Conservation (phyloP, 35 echinoderm and acorn worm species). For the Antedon bifida region DNA sequence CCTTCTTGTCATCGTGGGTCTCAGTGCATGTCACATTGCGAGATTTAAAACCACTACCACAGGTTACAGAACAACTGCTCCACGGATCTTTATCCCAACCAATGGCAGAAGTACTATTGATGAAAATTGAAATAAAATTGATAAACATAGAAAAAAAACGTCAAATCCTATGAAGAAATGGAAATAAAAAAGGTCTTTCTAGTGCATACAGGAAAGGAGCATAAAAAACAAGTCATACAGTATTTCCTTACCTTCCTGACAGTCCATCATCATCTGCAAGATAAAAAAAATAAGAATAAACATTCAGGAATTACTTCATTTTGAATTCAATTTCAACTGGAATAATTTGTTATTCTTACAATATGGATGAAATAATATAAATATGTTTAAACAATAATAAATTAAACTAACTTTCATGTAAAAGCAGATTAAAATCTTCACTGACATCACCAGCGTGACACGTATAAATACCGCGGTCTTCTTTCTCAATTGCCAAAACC, state of each 20-base stretch:
- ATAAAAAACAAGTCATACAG: too few relatives aligned
- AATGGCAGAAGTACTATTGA: not conserved
- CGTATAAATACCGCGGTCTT: not conserved
- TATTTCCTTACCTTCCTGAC: too few relatives aligned
- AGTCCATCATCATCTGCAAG: too few relatives aligned
- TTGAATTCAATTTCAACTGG: too few relatives aligned
- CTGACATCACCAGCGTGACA: not conserved
- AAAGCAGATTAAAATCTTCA: not conserved
- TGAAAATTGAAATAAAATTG: not conserved
- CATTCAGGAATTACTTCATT: too few relatives aligned
- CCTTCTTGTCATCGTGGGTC: not conserved
- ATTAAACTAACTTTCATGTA: not conserved
- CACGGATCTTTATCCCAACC: not conserved
- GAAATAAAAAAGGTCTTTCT: too few relatives aligned
- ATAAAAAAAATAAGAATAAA: too few relatives aligned
- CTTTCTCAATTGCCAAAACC: not conserved
- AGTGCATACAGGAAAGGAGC: too few relatives aligned
- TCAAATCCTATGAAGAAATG: too few relatives aligned
- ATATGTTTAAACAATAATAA: not conserved
- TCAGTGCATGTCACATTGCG: not conserved
- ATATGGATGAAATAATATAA: not conserved
- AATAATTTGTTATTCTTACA: not conserved
- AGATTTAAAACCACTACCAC: not conserved
- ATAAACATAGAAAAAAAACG: too few relatives aligned
- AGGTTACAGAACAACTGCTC: not conserved